Base-by-base conservation (phyloP, 2,113 vertebrate species). In the Ailurus styani region DNA sequence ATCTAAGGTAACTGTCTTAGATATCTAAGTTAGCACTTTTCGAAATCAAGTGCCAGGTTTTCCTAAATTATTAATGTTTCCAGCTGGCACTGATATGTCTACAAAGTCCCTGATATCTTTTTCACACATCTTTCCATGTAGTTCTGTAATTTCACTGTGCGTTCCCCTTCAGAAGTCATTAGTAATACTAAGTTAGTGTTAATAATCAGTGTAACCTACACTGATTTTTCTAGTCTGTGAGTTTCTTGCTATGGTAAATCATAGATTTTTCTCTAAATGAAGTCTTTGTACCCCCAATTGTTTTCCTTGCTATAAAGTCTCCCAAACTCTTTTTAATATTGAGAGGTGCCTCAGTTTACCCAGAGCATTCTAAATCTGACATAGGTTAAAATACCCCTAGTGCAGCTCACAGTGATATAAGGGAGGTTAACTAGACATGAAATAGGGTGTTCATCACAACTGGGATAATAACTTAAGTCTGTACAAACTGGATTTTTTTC, bases 221-320 rank as follows among this genome's bases (percentile, higher is more conserved):
- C 1, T 84, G 34, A 68, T 92, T 85, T 52, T 77, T 95, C 34
- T 7, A 70, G 55, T 81, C 42, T 95, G 9, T 95, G 31, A 83
- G 45, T 89, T 91, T 95, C 75, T 75, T 72, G 31, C 45, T 23
- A 62, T 47, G 29, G 8, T 31, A 89, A 97, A 42, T 54, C 29
- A 75, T 40, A 17, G 3, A 31, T 91, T 97, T 95, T 95, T 91
- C 27, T 84, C 54, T 79, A 79, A 87, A 90, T 96, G 54, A 87
- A 96, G 47, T 0, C 1, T 92, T 91, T 93, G 73, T 50, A 42
- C 40, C 90, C 45, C 14, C 52, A 94, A 55, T 20, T 5, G 88
- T 93, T 50, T 85, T 87, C 78, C 57, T 87, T 52, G 29, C 10
- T 86, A 13, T 54, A 52, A 83, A 68, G 15, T 47, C n/a, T 62